Base-by-base conservation (phyloP, 1,140 invertebrate species). In the Pseudomyrmex flavicornis region DNA sequence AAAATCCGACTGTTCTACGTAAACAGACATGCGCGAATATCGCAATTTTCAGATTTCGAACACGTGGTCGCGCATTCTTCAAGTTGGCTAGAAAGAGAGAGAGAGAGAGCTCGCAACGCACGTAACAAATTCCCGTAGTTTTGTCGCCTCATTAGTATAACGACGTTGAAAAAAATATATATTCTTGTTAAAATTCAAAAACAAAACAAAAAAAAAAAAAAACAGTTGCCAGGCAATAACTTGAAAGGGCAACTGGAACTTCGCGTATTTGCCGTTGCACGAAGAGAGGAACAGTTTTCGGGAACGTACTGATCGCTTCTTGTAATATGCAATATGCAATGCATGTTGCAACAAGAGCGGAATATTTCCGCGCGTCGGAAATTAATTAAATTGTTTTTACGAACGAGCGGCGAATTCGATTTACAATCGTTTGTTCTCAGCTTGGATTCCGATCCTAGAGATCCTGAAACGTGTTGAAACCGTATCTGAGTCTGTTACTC, bases 61-160 rank as follows among this genome's bases (percentile, higher is more conserved):
- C 20, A 10, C 15, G 62, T n/a, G 48, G 50, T 8, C 17, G n/a
- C 12, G 10, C 17, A 77, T 68, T 56, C 17, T 12, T 54, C 48
- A 3, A 66, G 48, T 9, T 44, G 7, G 70, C 65, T 90, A 79
- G 89, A 26, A 2, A 4, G 22, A 22, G 22, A 26, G 26, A 4
- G 22, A 22, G 22, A 22, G 22, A 22, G 26, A 20, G 70, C 68
- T 90, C 82, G 89, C 89, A 90, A 72, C 44, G 84, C 83, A 1
- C 26, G 35, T 35, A 35, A 35, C 35, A 35, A 35, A 22, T 35
- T 35, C 35, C 35, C 35, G 35, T 35, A 35, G 35, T 35, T 7
- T 35, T 1, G 0, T 0, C 5, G 1, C 5, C 35, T 7, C 7
- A 35, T 35, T 35, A 35, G 35, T 5, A 35, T 35, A 35, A 35